phyloP scores from a whole-genome alignment of 2,888 invertebrate genomes.

The Eupithecia dodoneata region DNA sequence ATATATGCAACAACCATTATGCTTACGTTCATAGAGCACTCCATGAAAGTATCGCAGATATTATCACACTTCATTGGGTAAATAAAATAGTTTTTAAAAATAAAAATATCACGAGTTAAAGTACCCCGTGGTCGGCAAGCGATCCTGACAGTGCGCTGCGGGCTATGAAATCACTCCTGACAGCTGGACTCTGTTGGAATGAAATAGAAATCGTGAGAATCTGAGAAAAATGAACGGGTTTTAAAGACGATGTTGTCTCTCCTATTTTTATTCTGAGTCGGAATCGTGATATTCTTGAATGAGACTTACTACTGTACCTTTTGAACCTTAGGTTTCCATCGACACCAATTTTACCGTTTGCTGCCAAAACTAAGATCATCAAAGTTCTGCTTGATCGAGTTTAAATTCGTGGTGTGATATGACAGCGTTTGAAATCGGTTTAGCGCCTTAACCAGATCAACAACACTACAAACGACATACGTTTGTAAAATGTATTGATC shows the following conservation, averaged over 20 bases:
- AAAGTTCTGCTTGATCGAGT: no score
- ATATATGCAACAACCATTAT: neutral
- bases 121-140: neutral
- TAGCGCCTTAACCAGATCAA: no score
- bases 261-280: neutral
- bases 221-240: slow-evolving; percentile 3
- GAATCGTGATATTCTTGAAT: neutral
- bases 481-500: no score
- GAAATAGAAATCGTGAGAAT: slow-evolving; percentile 7
- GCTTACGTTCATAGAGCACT: neutral
- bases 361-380: neutral
- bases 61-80: neutral
- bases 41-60: neutral
- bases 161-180: slow-evolving; percentile 12
- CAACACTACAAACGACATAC: no score
- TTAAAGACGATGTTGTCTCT: neutral
- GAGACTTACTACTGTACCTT: neutral
- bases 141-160: slow-evolving; percentile 7
- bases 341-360: neutral
- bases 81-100: neutral
- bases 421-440: neutral
- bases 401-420: neutral
- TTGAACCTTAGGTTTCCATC: neutral
- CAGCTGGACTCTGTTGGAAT: slow-evolving; percentile 4
- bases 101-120: slow-evolving; percentile 5